Evolutionary conservation across 2,888 invertebrate genomes (phyloP).

Genomic region (Drosophila fulvimacula): DNA sequence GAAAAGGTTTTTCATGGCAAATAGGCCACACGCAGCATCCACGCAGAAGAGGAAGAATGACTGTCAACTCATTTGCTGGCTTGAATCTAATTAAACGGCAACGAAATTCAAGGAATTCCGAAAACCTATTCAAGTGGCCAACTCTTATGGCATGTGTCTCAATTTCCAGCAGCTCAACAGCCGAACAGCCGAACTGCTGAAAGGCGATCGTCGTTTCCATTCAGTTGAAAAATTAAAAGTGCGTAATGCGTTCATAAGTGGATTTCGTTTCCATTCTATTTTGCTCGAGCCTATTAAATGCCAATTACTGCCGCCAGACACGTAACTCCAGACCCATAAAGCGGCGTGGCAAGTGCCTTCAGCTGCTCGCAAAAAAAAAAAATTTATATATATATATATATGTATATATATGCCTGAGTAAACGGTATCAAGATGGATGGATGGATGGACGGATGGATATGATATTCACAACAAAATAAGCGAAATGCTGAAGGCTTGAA

Average conservation of each 20-base stretch:
- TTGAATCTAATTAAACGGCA: slow-evolving; percentile 52
- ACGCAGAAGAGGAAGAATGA: slow-evolving; percentile 18
- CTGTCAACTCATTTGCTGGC: slow-evolving; percentile 73
- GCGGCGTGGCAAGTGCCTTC: slow-evolving; percentile 53
- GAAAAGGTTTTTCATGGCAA: slow-evolving; percentile 20
- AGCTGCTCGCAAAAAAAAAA: slow-evolving; percentile 30
- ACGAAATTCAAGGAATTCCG: slow-evolving; percentile 61
- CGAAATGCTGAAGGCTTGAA: slow-evolving; percentile 20
- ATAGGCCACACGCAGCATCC: slow-evolving; percentile 15
- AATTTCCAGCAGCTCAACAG: not conserved
- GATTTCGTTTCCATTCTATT: slow-evolving; percentile 53
- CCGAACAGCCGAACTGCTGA: slow-evolving; percentile 10
- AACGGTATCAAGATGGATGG: slow-evolving; percentile 23
- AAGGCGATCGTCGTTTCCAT: slow-evolving; percentile 35
- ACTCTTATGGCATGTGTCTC: slow-evolving; percentile 8
- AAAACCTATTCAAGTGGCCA: slow-evolving; percentile 35
- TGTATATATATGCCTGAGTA: slow-evolving; percentile 14
- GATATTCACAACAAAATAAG: slow-evolving; percentile 1
- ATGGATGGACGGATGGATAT: not conserved
- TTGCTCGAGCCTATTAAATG: slow-evolving; percentile 49
- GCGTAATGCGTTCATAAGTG: slow-evolving; percentile 54
- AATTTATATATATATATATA: too few relatives aligned
- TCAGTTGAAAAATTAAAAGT: slow-evolving; percentile 57
- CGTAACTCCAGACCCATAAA: slow-evolving; percentile 61
- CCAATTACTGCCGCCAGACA: slow-evolving; percentile 64